A percentile compares a stretch with the other conserved stretches of the same genome.
These are phyloP conservation scores for Zoanthus sansibaricus DNA, from an alignment of 92 coral and sea anemone genomes.

Conservation along the genomic window DNA sequence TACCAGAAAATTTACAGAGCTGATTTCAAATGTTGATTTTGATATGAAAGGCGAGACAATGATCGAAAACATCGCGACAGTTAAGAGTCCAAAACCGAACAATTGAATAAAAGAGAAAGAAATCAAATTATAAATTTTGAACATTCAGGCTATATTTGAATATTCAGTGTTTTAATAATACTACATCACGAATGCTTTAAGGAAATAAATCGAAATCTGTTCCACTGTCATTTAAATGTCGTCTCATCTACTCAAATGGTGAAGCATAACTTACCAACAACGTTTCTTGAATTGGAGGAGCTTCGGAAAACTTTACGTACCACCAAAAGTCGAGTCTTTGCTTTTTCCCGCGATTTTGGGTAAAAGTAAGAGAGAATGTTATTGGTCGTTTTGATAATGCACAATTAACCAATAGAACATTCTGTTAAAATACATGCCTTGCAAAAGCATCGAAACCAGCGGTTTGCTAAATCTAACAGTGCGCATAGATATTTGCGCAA, in stretches of 20 bases:
- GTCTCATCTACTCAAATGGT: neutral
- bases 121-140: no score
- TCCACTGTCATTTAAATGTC: neutral
- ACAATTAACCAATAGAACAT: conserved; percentile 52
- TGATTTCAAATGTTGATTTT: no score
- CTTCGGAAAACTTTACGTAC: neutral
- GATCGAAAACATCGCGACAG: no score
- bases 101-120: no score
- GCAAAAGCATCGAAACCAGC: neutral
- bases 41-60: no score
- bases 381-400: conserved; percentile 53
- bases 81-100: no score
- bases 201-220: neutral
- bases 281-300: neutral
- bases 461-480: conserved; percentile 3
- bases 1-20: no score
- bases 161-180: neutral
- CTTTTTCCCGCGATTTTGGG: conserved; percentile 82
- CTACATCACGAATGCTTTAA: neutral
- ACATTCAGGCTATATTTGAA: no score
- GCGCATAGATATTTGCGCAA: conserved; percentile 40
- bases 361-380: conserved; percentile 24
- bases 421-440: conserved; percentile 32
- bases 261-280: neutral
- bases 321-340: conserved; percentile 15